A percentile compares a stretch with the other conserved stretches of the same genome.
Conservation (phyloP, 2,797 vertebrate genomes). For the Oryzias sinensis region DNA sequence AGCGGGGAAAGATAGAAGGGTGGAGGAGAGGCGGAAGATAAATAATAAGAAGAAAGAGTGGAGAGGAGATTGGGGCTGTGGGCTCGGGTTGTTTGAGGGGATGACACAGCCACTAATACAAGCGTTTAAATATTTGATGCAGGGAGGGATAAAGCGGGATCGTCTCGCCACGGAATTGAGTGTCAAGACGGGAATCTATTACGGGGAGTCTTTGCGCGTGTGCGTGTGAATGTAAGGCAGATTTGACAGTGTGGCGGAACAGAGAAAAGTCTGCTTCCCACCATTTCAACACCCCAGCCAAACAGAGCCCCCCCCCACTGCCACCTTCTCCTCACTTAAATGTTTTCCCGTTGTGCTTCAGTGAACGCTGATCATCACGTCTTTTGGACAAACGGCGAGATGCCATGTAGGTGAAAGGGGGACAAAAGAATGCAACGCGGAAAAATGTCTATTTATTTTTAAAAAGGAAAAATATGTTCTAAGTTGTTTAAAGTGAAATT, state of each 20-base stretch:
- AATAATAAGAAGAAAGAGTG: constrained; percentile 51
- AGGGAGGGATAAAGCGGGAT: constrained; percentile 98
- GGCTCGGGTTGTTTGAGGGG: constrained; percentile 83
- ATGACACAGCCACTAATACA: constrained; percentile 94
- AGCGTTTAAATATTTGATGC: constrained; percentile 99
- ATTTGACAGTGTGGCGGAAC: constrained; percentile 66
- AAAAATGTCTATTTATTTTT: neutral
- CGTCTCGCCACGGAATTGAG: constrained; percentile 99
- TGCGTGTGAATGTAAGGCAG: constrained; percentile 47
- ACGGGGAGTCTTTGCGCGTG: constrained; percentile 86
- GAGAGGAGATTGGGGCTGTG: constrained; percentile 82
- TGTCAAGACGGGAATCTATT: constrained; percentile 99
- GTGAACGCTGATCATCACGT: constrained; percentile 93
- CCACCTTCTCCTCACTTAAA: constrained; percentile 80
- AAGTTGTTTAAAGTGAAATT: too few species aligned
- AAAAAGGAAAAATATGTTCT: too few species aligned
- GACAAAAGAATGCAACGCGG: constrained; percentile 23
- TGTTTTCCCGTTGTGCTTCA: constrained; percentile 95
- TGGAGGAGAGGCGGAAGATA: constrained; percentile 55
- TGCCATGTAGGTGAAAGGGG: constrained; percentile 28
- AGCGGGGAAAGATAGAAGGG: constrained; percentile 45
- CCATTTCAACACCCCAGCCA: constrained; percentile 7
- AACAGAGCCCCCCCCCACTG: constrained; percentile 20
- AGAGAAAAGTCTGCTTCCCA: constrained; percentile 65
- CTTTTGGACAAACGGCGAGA: constrained; percentile 50